A percentile compares a stretch with the other conserved stretches of the same genome.
Conservation (phyloP, 2,113 vertebrate genomes). For the Fukomys damarensis region DNA sequence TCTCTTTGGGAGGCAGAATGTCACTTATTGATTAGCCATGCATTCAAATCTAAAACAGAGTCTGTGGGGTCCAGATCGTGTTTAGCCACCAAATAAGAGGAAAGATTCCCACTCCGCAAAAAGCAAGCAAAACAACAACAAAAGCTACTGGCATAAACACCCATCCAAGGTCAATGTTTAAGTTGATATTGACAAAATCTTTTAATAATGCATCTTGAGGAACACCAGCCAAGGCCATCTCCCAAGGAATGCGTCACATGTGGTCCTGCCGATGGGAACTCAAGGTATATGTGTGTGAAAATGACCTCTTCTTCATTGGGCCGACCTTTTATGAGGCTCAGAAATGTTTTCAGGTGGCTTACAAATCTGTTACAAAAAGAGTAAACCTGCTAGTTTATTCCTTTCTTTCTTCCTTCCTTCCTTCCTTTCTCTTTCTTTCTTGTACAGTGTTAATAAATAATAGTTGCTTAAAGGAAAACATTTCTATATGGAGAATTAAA, state of each 20-base stretch:
- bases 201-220: background rate
- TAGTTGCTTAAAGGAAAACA: background rate
- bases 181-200: no score
- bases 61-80: background rate
- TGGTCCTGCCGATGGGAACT: background rate
- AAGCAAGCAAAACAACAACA: background rate
- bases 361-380: background rate
- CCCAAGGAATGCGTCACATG: background rate
- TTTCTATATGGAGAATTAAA: background rate
- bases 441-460: background rate
- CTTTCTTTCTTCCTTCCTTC: no score
- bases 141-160: background rate
- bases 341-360: background rate
- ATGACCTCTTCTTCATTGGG: background rate
- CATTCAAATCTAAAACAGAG: background rate
- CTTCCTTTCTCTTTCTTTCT: background rate
- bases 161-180: background rate
- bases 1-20: background rate
- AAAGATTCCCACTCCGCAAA: background rate
- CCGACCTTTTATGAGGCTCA: background rate
- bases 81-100: background rate
- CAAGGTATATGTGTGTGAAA: background rate
- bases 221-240: background rate
- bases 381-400: background rate
- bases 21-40: fast-evolving